These are phyloP conservation scores for Hemichromis elongatus DNA, from an alignment of 2,113 vertebrate species.

Conservation along the genomic window DNA sequence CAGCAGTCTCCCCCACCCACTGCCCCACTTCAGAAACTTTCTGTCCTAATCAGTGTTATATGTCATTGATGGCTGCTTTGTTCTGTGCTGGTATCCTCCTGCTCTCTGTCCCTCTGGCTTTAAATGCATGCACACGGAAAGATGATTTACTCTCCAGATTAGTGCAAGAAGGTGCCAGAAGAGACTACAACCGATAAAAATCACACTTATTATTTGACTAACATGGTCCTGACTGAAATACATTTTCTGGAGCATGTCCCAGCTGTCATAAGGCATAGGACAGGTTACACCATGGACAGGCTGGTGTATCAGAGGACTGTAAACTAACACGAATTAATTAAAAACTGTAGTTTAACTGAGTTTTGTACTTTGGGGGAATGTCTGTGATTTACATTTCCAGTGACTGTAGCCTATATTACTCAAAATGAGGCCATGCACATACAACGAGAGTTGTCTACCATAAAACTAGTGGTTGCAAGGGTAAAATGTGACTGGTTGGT, in stretches of 20 bases:
- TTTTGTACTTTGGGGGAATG: not conserved
- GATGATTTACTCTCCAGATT: not conserved
- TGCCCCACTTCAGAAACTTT: not conserved
- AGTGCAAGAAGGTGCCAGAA: not conserved
- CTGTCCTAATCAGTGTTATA: not conserved
- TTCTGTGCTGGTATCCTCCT: not conserved
- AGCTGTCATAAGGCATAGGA: not conserved
- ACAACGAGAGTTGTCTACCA: not conserved
- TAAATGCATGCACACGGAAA: not conserved
- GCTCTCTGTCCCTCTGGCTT: not conserved
- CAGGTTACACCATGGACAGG: not conserved
- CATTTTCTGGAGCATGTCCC: not conserved
- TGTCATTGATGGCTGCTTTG: not conserved
- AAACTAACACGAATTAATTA: not conserved
- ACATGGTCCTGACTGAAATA: not conserved
- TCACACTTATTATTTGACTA: not conserved
- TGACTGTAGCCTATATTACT: not conserved
- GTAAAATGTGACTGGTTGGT: not conserved
- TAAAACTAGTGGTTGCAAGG: not conserved
- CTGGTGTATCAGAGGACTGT: not conserved
- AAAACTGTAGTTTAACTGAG: not conserved
- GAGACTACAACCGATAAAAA: not conserved
- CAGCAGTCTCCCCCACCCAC: not conserved
- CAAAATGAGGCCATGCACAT: not conserved
- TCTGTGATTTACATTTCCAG: not conserved